Evolutionary conservation across 2,797 vertebrate genomes (phyloP).

Genomic region (Poecile montanus): DNA sequence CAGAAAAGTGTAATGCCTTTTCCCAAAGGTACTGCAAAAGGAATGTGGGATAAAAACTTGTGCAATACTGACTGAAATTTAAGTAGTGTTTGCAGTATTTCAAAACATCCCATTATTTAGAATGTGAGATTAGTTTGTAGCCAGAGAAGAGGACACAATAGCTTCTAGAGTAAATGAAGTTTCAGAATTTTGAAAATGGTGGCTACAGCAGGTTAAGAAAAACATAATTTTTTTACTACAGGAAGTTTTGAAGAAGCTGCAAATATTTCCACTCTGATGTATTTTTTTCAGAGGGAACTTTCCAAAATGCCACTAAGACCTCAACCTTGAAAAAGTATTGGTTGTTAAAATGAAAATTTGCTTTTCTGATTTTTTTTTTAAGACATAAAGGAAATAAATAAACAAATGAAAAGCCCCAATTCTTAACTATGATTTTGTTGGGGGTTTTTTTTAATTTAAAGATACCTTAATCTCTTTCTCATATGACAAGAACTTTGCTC

Average conservation of each 20-base stretch:
- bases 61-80: neutral
- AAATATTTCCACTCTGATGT: neutral
- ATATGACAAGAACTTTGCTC: neutral
- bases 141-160: neutral
- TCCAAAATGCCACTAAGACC: neutral
- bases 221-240: neutral
- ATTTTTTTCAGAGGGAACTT: neutral
- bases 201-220: neutral
- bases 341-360: neutral
- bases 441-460: neutral
- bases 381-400: neutral
- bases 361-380: neutral
- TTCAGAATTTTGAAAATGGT: neutral
- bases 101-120: neutral
- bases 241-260: neutral
- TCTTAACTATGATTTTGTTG: accelerated
- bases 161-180: neutral
- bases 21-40: neutral
- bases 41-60: neutral
- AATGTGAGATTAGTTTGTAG: neutral
- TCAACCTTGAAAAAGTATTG: neutral
- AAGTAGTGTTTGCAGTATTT: neutral
- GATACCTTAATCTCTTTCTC: neutral
- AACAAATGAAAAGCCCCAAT: neutral
- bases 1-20: neutral